These are phyloP conservation scores for Ondatra zibethicus DNA, from an alignment of 2,113 vertebrate genomes.

Conservation along the genomic window DNA sequence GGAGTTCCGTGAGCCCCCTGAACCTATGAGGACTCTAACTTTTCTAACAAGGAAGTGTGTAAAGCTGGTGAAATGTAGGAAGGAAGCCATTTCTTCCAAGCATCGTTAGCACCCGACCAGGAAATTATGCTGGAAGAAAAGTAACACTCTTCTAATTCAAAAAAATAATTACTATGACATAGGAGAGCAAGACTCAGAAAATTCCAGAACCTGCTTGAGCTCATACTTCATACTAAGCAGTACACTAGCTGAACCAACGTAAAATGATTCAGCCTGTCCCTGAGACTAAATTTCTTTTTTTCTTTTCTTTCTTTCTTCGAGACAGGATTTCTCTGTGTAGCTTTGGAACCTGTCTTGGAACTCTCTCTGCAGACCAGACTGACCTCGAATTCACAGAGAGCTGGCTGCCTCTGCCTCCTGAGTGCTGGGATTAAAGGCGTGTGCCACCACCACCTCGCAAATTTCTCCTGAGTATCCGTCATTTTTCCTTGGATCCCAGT, in stretches of 20 bases:
- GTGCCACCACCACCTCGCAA: too few relatives aligned
- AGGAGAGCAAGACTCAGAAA: background rate
- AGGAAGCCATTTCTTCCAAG: background rate
- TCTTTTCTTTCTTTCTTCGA: too few relatives aligned
- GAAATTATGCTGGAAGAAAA: background rate
- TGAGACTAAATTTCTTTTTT: background rate
- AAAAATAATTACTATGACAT: background rate
- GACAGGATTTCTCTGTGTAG: too few relatives aligned
- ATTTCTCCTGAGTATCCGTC: background rate
- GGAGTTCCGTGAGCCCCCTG: background rate
- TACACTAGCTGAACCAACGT: background rate
- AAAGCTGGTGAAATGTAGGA: background rate
- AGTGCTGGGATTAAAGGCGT: too few relatives aligned
- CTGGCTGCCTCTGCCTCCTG: too few relatives aligned
- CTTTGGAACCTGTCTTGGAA: too few relatives aligned
- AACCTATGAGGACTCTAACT: background rate
- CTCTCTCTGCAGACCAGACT: too few relatives aligned
- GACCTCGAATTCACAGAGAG: too few relatives aligned
- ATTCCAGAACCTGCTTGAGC: background rate
- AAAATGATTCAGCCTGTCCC: background rate
- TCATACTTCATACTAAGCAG: background rate
- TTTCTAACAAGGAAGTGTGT: background rate
- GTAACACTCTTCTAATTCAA: background rate
- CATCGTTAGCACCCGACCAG: background rate
- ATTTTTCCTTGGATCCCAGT: background rate